Evolutionary conservation across 2,888 invertebrate species (phyloP).

Genomic region (Lamellibrachia satsuma): DNA sequence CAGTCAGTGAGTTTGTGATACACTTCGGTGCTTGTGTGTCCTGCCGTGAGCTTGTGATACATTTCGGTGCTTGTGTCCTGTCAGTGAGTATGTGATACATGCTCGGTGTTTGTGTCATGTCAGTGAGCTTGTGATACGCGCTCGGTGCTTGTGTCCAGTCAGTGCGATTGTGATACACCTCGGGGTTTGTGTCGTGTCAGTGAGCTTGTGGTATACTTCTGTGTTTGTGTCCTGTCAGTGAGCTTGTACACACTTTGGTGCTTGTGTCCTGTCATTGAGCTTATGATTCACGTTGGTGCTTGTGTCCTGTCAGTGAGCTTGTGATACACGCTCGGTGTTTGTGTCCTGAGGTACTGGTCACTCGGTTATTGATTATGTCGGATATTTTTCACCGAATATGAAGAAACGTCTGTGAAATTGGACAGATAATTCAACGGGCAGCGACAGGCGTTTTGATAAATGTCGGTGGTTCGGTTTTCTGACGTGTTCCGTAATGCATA

Average conservation of each 20-base stretch:
- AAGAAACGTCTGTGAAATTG: conserved; percentile 7
- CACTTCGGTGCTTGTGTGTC: neutral
- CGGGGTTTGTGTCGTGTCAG: neutral
- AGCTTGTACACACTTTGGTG: no score
- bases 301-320: no score
- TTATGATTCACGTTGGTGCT: no score
- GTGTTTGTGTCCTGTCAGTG: neutral
- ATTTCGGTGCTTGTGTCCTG: neutral
- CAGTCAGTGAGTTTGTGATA: neutral
- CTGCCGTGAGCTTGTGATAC: neutral
- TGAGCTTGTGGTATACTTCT: neutral
- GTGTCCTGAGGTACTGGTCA: neutral
- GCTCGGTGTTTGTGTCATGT: neutral
- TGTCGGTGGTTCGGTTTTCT: neutral
- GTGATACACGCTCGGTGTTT: no score
- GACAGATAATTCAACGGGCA: conserved; percentile 11
- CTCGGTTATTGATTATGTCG: neutral
- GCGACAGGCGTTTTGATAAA: conserved; percentile 10
- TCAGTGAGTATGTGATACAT: neutral
- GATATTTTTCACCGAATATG: conserved; percentile 1
- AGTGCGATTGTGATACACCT: neutral
- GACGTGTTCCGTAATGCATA: conserved; percentile 13
- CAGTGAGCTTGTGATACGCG: neutral
- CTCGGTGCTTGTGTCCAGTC: neutral
- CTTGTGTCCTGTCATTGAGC: no score